Evolutionary conservation across 2,113 vertebrate genomes (phyloP).

Genomic region (Rhodinocichla rosea): DNA sequence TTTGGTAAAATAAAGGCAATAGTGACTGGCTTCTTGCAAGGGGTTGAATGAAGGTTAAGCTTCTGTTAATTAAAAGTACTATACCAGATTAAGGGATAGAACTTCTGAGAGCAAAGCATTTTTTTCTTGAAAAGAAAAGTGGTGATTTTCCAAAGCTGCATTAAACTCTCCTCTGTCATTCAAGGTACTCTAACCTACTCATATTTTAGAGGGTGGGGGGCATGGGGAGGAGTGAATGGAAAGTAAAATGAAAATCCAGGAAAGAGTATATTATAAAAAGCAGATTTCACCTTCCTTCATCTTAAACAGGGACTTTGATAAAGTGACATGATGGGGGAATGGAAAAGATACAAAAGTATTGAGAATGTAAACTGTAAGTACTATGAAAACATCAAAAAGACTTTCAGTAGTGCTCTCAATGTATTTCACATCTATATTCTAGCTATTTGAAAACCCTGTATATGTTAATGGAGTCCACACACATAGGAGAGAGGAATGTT

Average conservation of each 20-base stretch:
- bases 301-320: neutral
- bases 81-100: neutral
- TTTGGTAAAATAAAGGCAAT: neutral
- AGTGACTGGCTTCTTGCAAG: neutral
- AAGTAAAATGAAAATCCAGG: neutral
- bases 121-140: neutral
- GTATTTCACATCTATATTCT: neutral
- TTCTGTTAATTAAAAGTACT: conserved; percentile 2
- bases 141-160: neutral
- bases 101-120: neutral
- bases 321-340: neutral
- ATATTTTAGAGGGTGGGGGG: neutral
- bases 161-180: neutral
- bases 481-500: neutral
- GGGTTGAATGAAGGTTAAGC: neutral
- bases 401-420: neutral
- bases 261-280: neutral
- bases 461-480: neutral
- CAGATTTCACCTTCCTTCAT: neutral
- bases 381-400: neutral
- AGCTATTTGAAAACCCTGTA: neutral
- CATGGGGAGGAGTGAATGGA: neutral
- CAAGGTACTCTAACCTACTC: neutral
- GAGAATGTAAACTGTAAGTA: neutral
- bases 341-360: neutral